These are phyloP conservation scores for Germaria angustata DNA, from an alignment of 2,888 invertebrate genomes.

Conservation along the genomic window DNA sequence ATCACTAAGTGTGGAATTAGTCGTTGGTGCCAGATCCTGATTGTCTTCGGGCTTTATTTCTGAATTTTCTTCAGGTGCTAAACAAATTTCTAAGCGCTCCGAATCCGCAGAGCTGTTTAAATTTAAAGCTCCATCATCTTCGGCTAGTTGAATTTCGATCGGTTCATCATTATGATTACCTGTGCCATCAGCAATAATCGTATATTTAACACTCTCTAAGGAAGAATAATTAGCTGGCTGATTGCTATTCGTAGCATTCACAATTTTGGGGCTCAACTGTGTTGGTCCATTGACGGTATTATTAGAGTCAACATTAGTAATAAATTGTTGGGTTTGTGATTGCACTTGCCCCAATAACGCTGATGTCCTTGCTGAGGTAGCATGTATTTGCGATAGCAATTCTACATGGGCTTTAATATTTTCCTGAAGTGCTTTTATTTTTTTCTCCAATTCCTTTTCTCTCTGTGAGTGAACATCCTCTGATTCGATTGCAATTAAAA, in stretches of 20 bases:
- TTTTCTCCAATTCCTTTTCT: slow-evolving; percentile 67
- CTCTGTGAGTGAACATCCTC: too few relatives aligned
- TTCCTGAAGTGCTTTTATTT: slow-evolving; percentile 71
- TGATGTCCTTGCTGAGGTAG: background rate
- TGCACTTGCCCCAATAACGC: slow-evolving; percentile 35
- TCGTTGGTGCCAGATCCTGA: too few relatives aligned
- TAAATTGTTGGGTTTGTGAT: background rate
- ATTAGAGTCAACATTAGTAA: background rate
- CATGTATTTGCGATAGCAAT: slow-evolving; percentile 69
- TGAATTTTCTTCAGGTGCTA: slow-evolving; percentile 68
- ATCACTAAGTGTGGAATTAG: too few relatives aligned
- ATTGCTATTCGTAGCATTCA: slow-evolving; percentile 50
- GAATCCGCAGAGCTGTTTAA: slow-evolving; percentile 74
- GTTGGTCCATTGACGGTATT: slow-evolving; percentile 11
- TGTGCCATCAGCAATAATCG: slow-evolving; percentile 68
- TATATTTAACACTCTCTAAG: slow-evolving; percentile 68
- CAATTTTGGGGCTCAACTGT: slow-evolving; percentile 29
- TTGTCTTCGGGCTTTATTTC: slow-evolving; percentile 63
- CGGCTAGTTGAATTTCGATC: slow-evolving; percentile 72
- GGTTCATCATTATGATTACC: slow-evolving; percentile 69
- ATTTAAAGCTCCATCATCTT: slow-evolving; percentile 71
- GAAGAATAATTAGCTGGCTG: slow-evolving; percentile 20
- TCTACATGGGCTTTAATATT: slow-evolving; percentile 72
- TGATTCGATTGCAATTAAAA: too few relatives aligned
- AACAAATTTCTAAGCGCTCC: slow-evolving; percentile 74